Evolutionary conservation across 2,888 invertebrate species (phyloP), one percentile per base, ranked within the genome.

Genomic region (Conchocele bisecta): DNA sequence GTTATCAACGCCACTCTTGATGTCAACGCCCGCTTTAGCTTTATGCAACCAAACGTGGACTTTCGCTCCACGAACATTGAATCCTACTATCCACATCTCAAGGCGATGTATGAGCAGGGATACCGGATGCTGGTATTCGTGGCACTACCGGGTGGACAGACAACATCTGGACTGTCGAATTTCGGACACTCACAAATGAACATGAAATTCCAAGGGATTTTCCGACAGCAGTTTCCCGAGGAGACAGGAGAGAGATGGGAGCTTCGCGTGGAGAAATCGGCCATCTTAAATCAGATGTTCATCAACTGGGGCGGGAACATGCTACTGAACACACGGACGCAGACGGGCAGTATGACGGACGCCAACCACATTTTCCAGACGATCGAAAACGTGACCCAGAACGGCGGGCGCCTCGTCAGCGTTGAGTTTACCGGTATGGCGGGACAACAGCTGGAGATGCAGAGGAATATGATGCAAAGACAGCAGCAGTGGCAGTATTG

Each of bases 231-330:
- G 24, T 79, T 82, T 5, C 61, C 74, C 11, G 74, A 71, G 20
- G 81, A 80, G 24, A 50, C 24, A 11, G 59, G 66, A 7, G 81
- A 85, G 44, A 65, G 70, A 29, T 89, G 84, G 83, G 71, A 81
- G 44, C 57, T 89, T 29, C 72, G 76, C 5, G 79, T 89, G 26
- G 86, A 85, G 41, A 89, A 89, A 60, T 85, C 87, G 0, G 54
- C 68, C 11, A 20, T 80, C 2, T 35, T 71, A 1, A 71, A 68
- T 17, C 68, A 75, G 58, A 76, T 68, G 75, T 74, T 75, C 26
- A 24, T 41, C 24, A 24, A 59, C 17, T 75, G 67, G 71, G 33
- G 31, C 17, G 59, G 75, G 13, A 53, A 41, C 11, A 2, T 70
- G 24, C 53, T 66, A 26, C 31, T 75, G 5, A 39, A 50, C 2